These are phyloP conservation scores for Bembecia ichneumoniformis DNA, from an alignment of 2,888 invertebrate genomes.

Conservation along the genomic window DNA sequence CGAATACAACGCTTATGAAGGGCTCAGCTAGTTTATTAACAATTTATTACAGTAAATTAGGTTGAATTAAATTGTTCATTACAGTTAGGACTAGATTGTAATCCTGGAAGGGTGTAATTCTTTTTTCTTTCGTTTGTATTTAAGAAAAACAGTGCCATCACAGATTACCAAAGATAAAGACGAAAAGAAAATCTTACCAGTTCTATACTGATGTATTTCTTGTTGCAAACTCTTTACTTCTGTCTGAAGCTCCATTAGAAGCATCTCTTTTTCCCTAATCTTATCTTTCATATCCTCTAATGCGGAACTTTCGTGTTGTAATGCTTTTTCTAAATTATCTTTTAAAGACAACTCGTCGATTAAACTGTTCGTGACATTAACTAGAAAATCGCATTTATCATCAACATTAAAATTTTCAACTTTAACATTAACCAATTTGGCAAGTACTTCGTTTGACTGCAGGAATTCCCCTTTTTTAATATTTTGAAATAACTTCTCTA, in stretches of 20 bases:
- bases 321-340: constrained; percentile 21
- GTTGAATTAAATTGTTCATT: no score
- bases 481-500: constrained; percentile 21
- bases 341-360: constrained; percentile 21
- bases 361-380: constrained; percentile 24
- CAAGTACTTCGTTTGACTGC: constrained; percentile 14
- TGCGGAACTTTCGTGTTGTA: constrained; percentile 21
- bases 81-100: no score
- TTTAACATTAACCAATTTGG: constrained; percentile 13
- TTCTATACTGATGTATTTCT: not conserved
- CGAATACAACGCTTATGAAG: no score
- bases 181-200: constrained; percentile 23
- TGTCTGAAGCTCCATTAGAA: constrained; percentile 20
- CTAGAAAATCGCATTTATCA: constrained; percentile 21
- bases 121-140: no score
- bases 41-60: no score
- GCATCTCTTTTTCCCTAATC: constrained; percentile 26
- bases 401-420: constrained; percentile 5
- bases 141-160: no score
- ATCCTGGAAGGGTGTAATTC: no score
- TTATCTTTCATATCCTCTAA: constrained; percentile 20
- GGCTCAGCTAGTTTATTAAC: no score
- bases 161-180: no score
- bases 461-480: constrained; percentile 17
- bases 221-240: constrained; percentile 27